These are phyloP conservation scores for Platichthys flesus DNA, from an alignment of 2,113 vertebrate species.

Conservation along the genomic window DNA sequence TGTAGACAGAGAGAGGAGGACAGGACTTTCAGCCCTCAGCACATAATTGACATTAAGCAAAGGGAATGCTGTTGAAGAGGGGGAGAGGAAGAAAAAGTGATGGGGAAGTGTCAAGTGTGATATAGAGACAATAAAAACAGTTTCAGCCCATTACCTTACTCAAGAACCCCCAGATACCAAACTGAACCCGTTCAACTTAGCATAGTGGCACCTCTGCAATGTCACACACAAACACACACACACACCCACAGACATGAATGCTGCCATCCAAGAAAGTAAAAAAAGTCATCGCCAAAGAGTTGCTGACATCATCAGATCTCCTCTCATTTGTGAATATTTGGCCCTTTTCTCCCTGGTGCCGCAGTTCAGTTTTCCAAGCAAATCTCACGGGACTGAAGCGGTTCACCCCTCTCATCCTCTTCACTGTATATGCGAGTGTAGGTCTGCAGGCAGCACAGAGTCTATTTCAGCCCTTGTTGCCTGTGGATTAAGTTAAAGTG, in stretches of 20 bases:
- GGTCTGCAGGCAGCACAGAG: not conserved
- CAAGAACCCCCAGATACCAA: slow-evolving; percentile 30
- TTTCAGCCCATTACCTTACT: slow-evolving; percentile 43
- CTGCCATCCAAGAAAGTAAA: not conserved
- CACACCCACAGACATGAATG: not conserved
- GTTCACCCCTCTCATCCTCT: slow-evolving; percentile 14
- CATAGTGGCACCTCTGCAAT: slow-evolving; percentile 34
- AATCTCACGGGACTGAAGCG: slow-evolving; percentile 17
- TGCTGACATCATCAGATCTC: slow-evolving; percentile 62
- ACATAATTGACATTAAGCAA: slow-evolving; percentile 4
- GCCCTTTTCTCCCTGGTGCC: slow-evolving; percentile 1
- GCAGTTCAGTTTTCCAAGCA: slow-evolving; percentile 25
- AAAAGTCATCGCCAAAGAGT: slow-evolving; percentile 26
- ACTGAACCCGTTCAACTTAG: slow-evolving; percentile 43
- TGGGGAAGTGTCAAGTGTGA: slow-evolving; percentile 33
- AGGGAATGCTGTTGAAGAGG: not conserved
- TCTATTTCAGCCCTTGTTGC: not conserved
- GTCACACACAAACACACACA: not conserved
- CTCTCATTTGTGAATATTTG: slow-evolving; percentile 44
- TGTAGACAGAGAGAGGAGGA: slow-evolving; percentile 9
- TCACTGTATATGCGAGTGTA: not conserved
- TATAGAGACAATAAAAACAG: slow-evolving; percentile 35
- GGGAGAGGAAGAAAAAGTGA: slow-evolving; percentile 3
- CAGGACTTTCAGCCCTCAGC: not conserved
- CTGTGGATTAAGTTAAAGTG: not conserved